These are phyloP conservation scores for Oophaga pumilio DNA, from an alignment of 2,113 vertebrate species.

Conservation along the genomic window DNA sequence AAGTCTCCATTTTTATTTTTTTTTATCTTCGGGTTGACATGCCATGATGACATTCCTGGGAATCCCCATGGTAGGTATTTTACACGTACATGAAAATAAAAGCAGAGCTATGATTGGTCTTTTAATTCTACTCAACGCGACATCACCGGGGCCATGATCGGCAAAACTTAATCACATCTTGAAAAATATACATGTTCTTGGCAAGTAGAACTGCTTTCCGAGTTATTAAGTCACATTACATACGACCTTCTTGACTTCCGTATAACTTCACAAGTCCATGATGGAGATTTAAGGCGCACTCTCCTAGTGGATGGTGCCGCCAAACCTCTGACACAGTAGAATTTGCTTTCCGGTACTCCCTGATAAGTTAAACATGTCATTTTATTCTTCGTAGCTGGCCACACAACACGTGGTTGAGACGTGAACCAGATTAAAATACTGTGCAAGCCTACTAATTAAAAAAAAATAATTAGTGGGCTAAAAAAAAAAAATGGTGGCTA, in stretches of 20 bases:
- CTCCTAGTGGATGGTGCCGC: constrained; percentile 11
- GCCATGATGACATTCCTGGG: constrained; percentile 11
- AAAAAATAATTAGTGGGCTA: constrained; percentile 46
- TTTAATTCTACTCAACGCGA: constrained; percentile 4
- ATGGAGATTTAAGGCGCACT: constrained; percentile 16
- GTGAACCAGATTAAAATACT: constrained; percentile 56
- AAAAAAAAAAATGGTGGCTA: constrained; percentile 20
- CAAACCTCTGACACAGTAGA: constrained; percentile 48
- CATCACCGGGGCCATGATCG: constrained; percentile 2
- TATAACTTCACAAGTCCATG: constrained; percentile 41
- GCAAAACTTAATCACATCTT: constrained; percentile 10
- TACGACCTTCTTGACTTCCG: constrained; percentile 21
- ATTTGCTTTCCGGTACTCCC: constrained; percentile 55
- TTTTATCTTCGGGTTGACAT: constrained; percentile 5
- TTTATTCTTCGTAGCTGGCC: constrained; percentile 38
- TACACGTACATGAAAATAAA: constrained; percentile 24
- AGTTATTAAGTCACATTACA: constrained; percentile 51
- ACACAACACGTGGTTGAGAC: constrained; percentile 32
- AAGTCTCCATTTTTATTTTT: not conserved
- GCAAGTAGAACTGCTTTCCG: constrained; percentile 46
- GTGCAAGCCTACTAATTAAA: constrained; percentile 46
- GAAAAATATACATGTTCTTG: constrained; percentile 22
- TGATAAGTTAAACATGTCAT: constrained; percentile 52
- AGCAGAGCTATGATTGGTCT: constrained; percentile 39
- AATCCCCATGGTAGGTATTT: not conserved